Evolutionary conservation across 1,140 invertebrate species (phyloP), one percentile per base, ranked within the genome.

Genomic region (Rhagoletis zephyria): DNA sequence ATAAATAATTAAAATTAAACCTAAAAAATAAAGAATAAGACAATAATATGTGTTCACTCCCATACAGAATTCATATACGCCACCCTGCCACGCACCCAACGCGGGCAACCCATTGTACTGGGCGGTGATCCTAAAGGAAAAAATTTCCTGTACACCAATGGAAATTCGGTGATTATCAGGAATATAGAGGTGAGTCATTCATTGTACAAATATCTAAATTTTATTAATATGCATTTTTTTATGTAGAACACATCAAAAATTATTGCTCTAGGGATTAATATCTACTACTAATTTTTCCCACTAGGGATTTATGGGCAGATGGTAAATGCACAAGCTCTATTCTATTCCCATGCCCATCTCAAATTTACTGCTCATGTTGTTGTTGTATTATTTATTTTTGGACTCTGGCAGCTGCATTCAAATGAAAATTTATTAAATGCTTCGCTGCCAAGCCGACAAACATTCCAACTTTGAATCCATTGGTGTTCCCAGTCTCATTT

Each of bases 111-210:
- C 42, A 95, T 99, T 89, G 98, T 99, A 64, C 93, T 99, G 85
- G 97, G 98, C 86, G 96, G 96, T 42, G 98, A 99, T 95, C 98
- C 98, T 10, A 99, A 99, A 93, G 98, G 98, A 67, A 98, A 98
- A 90, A 99, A 97, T 91, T 98, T 99, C 93, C 94, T 99, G 40
- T 99, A 99, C 93, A 97, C 97, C 61, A 99, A 99, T 95, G 98
- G 98, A 89, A 98, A 99, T 92, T 98, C 97, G 91, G 98, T 99
- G 65, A 98, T 99, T 90, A 99, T 99, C 90, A 95, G 99, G 88
- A 97, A 99, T 94, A 98, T 99, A 91, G 97, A 98, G 89, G 97
- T 98, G 94, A 95, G 94, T 93, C 61, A 1, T 63, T 1, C 4
- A 42, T 48, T 85, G 40, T 9, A 74, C 10, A 9, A 59, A 30